Evolutionary conservation across 1,140 invertebrate species (phyloP).

Genomic region (Pogonomyrmex barbatus): DNA sequence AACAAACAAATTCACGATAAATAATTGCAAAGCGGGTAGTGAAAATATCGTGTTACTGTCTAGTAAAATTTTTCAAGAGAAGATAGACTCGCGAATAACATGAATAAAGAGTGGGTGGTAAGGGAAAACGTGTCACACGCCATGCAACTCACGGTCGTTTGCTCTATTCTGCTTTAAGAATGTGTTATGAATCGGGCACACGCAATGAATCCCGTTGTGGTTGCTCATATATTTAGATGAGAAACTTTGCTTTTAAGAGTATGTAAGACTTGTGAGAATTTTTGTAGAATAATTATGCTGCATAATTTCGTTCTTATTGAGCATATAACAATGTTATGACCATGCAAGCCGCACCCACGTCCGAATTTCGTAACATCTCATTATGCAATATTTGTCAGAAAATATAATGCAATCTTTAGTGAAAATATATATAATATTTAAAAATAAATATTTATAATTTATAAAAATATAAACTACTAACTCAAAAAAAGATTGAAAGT

Average conservation of each 20-base stretch:
- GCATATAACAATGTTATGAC: background rate
- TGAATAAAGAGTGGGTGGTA: slow-evolving; percentile 36
- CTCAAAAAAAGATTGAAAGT: background rate
- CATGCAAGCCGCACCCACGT: background rate
- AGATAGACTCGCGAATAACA: background rate
- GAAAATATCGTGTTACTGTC: background rate
- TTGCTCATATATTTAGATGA: slow-evolving; percentile 49
- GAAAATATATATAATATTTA: slow-evolving; percentile 1
- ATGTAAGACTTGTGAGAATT: slow-evolving; percentile 39
- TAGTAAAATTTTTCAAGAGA: background rate
- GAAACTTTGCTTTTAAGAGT: slow-evolving; percentile 38
- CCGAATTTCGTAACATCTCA: slow-evolving; percentile 4
- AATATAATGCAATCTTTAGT: background rate
- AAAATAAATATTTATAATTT: background rate
- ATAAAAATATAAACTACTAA: background rate
- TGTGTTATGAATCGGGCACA: slow-evolving; percentile 52
- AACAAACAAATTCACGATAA: background rate
- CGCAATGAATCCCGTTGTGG: slow-evolving; percentile 47
- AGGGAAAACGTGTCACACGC: slow-evolving; percentile 59
- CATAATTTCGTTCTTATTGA: slow-evolving; percentile 32
- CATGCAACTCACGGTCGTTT: slow-evolving; percentile 51
- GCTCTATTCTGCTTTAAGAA: slow-evolving; percentile 46
- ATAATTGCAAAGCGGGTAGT: background rate
- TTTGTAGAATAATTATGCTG: slow-evolving; percentile 36
- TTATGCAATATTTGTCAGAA: background rate